Evolutionary conservation across 2,113 vertebrate genomes (phyloP), one percentile per base, ranked within the genome.

Genomic region (Coracopsis vasa): DNA sequence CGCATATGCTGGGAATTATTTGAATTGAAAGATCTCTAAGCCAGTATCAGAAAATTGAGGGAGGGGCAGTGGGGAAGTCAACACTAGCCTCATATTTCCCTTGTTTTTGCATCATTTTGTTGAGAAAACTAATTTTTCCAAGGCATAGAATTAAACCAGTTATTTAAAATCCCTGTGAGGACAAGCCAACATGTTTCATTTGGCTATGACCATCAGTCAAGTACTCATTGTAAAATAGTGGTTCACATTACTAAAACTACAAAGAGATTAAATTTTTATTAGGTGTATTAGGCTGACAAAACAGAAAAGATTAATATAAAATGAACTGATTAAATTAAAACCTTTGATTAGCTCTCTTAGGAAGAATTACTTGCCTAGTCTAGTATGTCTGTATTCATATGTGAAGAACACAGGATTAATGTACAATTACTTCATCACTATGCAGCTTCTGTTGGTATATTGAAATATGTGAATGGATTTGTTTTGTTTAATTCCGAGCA

Each of bases 221-320:
- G 75, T 62, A 80, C 56, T 67, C 33, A 9, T 37, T 84, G 50
- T 71, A 94, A 92, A 96, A 92, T 8, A 84, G 42, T 65, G 72
- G 65, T 56, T 92, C 77, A 71, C n/a, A 85, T 89, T 92, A 89
- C 73, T 89, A 94, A 96, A 96, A 91, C 83, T 94, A 78, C 73
- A 51, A 74, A 93, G 50, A 95, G 82, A 97, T 92, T 94, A 94
- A 83, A 47, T 71, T 96, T 90, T 90, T 86, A 86, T 80, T 86
- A 71, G 5, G 4, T 90, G n/a, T 67, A 47, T 93, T 90, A 80
- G 60, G 81, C 75, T 92, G 79, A 66, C 71, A 94, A 93, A 93
- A 67, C 54, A 88, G 56, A 77, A 86, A 58, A 84, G 24, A 92
- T 56, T 17, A 79, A 48, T 67, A n/a, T 75, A 79, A 92, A 95